Base-by-base conservation (phyloP, 2,113 vertebrate species). In the Steatornis caripensis region DNA sequence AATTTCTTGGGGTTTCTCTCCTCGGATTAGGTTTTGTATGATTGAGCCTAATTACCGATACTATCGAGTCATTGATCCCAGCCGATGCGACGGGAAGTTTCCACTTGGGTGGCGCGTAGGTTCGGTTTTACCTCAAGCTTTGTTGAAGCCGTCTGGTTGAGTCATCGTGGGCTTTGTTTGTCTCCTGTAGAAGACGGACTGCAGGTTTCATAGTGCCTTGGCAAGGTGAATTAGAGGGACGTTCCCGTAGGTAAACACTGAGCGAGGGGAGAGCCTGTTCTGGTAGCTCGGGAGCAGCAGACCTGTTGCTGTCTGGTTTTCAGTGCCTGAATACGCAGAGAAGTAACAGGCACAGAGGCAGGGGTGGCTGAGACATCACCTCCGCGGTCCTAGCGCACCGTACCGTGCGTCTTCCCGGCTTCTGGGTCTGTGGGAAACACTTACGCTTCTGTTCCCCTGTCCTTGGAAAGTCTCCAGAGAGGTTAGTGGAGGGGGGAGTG, bases 1-100 rank as follows among this genome's bases (percentile, higher is more conserved):
- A 32, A 75, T 88, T 89, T 68, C 82, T 96, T 13, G 6, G 54
- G 53, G n/a, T 87, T 93, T 92, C 74, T 96, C 57, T 95, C 54
- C 80, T 84, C 0, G 4, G 37, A 20, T 89, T 29, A 76, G 71
- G 17, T 89, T 92, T 90, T 80, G 57, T 37, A 53, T 93, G 87
- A 66, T 60, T 90, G 83, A 93, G 65, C 69, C 48, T 89, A 69
- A 87, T 95, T 93, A 66, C 54, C 58, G 48, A 24, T 51, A 29
- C 74, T 57, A 58, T 77, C 68, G 36, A 77, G 57, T 41, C 92
- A 88, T 75, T 53, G 94, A 94, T 93, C 79, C 49, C 41, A n/a
- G 60, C 27, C 0, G 6, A 27, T 22, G 68, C 0, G 2, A 57
- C 19, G 80, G 61, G 82, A 81, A 69, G 41, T 76, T 93, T 81